These are phyloP conservation scores for Trachelus stipa DNA, from an alignment of 2,888 invertebrate genomes.

Conservation along the genomic window DNA sequence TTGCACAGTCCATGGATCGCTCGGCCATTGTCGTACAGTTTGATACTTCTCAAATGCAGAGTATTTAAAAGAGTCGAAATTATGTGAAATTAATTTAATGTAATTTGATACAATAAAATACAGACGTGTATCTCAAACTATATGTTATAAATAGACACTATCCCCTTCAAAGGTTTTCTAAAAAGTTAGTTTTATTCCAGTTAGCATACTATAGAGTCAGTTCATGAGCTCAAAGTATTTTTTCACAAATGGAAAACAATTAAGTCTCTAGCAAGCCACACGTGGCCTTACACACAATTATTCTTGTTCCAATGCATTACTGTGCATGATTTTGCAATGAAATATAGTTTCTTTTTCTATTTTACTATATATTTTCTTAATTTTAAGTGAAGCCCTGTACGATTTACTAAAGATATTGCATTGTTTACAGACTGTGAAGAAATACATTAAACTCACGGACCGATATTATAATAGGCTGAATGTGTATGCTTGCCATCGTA, in stretches of 20 bases:
- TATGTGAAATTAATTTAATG: conserved; percentile 34
- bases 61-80: conserved; percentile 8
- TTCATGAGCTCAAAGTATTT: not conserved
- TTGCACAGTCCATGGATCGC: not conserved
- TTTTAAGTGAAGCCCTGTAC: not conserved
- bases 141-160: conserved; percentile 54
- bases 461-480: conserved; percentile 40
- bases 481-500: conserved; percentile 52
- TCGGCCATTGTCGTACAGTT: not conserved
- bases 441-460: not conserved
- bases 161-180: conserved; percentile 47
- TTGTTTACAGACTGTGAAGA: not conserved
- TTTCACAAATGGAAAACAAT: not conserved
- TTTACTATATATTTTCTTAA: not conserved
- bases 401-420: not conserved
- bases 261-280: not conserved
- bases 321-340: not conserved
- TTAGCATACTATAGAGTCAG: conserved; percentile 43
- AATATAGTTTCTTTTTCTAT: not conserved
- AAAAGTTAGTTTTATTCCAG: conserved; percentile 55
- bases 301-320: not conserved
- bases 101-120: conserved; percentile 46
- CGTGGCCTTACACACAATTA: not conserved
- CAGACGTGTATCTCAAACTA: conserved; percentile 40
- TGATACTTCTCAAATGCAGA: not conserved